A percentile compares a stretch with the other conserved stretches of the same genome.
Conservation (phyloP, 2,888 invertebrate genomes). For the Drosophila algonquin region DNA sequence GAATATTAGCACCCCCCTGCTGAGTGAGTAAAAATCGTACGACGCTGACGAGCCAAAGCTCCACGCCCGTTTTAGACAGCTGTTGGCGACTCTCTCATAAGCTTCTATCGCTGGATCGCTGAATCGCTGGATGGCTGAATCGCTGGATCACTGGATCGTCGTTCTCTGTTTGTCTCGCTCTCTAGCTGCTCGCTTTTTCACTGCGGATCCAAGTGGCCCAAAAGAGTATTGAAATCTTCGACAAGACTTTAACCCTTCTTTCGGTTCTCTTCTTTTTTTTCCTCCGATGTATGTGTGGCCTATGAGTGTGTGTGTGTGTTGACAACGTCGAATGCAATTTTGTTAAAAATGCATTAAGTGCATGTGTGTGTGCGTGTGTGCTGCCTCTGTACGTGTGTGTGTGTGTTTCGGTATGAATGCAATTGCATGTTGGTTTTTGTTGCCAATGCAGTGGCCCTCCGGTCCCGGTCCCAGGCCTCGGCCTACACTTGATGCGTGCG, state of each 20-base stretch:
- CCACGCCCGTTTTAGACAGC: no score
- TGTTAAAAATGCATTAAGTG: constrained; percentile 77
- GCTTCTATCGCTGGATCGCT: no score
- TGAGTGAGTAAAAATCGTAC: no score
- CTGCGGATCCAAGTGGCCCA: no score
- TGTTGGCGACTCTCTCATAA: not conserved
- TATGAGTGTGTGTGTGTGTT: constrained; percentile 36
- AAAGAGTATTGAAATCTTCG: not conserved
- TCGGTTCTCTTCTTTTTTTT: not conserved
- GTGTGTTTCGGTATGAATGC: constrained; percentile 65
- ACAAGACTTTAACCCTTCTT: not conserved
- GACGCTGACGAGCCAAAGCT: no score
- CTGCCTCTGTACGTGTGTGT: constrained; percentile 19
- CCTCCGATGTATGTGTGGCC: not conserved
- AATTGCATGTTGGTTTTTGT: constrained; percentile 79
- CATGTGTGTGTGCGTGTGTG: constrained; percentile 46
- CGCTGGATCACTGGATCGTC: no score
- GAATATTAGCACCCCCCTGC: no score
- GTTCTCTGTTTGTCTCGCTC: no score
- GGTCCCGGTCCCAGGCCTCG: constrained; percentile 16
- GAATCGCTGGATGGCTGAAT: no score
- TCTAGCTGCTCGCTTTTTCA: no score
- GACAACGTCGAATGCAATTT: constrained; percentile 78
- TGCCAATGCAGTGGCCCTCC: constrained; percentile 66
- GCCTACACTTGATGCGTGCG: constrained; percentile 71